Evolutionary conservation across 2,797 vertebrate genomes (phyloP).

Genomic region (Tauraco hartlaubi): DNA sequence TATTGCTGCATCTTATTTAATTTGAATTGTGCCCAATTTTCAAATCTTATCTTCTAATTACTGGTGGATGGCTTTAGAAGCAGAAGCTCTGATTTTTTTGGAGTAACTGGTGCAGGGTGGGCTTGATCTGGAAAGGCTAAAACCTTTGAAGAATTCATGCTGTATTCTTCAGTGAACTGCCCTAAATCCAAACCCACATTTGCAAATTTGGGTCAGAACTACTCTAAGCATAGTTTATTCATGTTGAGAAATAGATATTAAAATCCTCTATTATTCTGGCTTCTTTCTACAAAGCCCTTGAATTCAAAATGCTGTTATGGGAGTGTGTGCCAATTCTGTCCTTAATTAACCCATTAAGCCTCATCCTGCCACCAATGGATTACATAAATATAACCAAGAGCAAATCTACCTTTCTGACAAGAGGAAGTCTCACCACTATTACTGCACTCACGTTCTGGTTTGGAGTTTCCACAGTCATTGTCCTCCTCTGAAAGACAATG

Average conservation of each 20-base stretch:
- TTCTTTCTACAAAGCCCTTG: not conserved
- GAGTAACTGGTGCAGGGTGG: not conserved
- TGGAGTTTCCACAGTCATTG: not conserved
- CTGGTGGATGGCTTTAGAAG: not conserved
- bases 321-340: not conserved
- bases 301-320: constrained; percentile 5
- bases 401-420: not conserved
- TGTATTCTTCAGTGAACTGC: not conserved
- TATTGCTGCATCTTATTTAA: not conserved
- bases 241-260: not conserved
- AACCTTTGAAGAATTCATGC: not conserved
- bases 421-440: not conserved
- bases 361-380: not conserved
- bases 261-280: constrained; percentile 13
- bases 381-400: not conserved
- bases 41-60: not conserved
- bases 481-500: not conserved
- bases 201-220: constrained; percentile 34
- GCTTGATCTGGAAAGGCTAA: not conserved
- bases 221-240: not conserved
- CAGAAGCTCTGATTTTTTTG: not conserved
- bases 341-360: constrained; percentile 10
- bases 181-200: constrained; percentile 6
- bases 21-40: not conserved
- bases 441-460: not conserved